Evolutionary conservation across 2,113 vertebrate genomes (phyloP), one percentile per base, ranked within the genome.

Genomic region (human): DNA sequence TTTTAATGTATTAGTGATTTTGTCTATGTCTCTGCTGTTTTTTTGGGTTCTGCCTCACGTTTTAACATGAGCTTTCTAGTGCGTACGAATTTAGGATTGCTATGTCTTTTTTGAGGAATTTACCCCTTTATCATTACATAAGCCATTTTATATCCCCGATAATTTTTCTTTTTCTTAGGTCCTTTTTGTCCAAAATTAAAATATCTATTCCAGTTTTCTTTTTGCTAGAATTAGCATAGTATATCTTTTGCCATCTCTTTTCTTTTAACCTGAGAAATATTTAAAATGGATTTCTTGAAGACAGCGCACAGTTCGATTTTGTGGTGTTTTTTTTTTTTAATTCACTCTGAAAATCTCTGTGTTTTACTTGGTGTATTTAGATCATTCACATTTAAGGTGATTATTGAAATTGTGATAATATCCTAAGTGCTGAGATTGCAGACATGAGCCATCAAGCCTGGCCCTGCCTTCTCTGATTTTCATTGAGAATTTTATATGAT

Each of bases 301-400:
- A 57, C 20, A 81, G 57, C 1, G n/a, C 22, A 57, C 20, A 32
- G 4, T 84, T 84, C 3, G 16, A 4, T 70, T 38, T 45, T 82
- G 17, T 72, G 32, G 3, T 1, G n/a, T 10, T 61, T 1, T 22
- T 25, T 10, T 10, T 4, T 61, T 61, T 30, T 10, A 6, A 6
- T 70, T 6, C 20, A 11, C 61, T 38, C 64, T 43, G 45, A 55
- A 12, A 66, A 43, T 55, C 14, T 70, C 27, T 91, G 55, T 35
- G 12, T 78, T 78, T 68, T 61, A 35, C 18, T 40, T 43, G 76
- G 25, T 91, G 2, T 70, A 16, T 86, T 70, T 61, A n/a, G 7
- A 38, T 35, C 20, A 52, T n/a, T 86, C 66, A 70, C 20, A 38
- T 72, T 45, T 70, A 43, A 57, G 38, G 50, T 25, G 9, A n/a